Conservation (phyloP, 2,888 invertebrate genomes). For the Dasysyrphus albostriatus region DNA sequence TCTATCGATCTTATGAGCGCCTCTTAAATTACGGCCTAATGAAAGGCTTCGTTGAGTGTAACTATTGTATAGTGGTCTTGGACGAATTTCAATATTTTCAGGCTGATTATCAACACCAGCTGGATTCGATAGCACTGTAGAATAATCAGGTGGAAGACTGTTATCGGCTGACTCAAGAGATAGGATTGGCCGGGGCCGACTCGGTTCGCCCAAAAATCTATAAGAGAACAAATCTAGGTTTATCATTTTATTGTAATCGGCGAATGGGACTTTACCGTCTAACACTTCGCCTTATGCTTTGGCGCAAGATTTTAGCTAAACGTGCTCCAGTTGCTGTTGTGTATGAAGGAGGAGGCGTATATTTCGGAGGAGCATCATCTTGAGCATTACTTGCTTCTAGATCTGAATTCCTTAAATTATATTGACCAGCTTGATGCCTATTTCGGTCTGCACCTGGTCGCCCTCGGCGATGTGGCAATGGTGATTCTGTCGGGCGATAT, state of each 20-base stretch:
- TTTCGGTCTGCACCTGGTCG: conserved; percentile 75
- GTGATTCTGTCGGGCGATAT: conserved; percentile 89
- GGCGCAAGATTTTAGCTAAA: conserved; percentile 89
- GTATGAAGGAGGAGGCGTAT: conserved; percentile 96
- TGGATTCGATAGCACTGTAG: conserved; percentile 77
- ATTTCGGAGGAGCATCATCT: conserved; percentile 95
- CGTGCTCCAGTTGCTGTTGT: conserved; percentile 95
- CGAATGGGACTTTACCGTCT: conserved; percentile 84
- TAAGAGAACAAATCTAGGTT: background rate
- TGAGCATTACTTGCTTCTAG: conserved; percentile 78
- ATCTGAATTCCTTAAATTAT: conserved; percentile 65
- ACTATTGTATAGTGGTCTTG: conserved; percentile 77
- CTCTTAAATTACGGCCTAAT: conserved; percentile 78
- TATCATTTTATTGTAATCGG: background rate
- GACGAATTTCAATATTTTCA: conserved; percentile 79
- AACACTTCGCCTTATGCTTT: conserved; percentile 92
- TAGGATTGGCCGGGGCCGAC: conserved; percentile 71
- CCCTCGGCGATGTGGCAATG: conserved; percentile 79
- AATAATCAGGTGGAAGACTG: conserved; percentile 80
- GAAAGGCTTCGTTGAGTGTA: conserved; percentile 79
- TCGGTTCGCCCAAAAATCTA: conserved; percentile 77
- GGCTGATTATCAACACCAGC: conserved; percentile 69
- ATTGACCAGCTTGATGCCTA: conserved; percentile 70
- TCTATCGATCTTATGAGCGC: conserved; percentile 65
- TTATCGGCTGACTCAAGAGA: conserved; percentile 67